phyloP scores from a whole-genome alignment of 1,140 invertebrate species.

The Drosophila tristis region DNA sequence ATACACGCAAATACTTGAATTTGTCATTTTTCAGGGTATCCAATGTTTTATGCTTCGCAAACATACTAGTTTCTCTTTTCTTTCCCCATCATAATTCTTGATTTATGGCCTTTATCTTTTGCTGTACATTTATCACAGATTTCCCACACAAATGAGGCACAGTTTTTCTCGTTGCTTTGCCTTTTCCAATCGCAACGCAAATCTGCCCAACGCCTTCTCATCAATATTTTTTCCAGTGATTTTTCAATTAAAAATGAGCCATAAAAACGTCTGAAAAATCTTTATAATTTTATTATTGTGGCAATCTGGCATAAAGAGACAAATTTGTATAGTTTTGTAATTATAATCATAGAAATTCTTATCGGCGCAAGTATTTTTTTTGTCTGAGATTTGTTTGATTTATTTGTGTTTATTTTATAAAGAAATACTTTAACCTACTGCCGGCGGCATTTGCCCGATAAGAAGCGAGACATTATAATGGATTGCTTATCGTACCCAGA shows the following conservation, averaged over 20 bases:
- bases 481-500: conserved; percentile 7
- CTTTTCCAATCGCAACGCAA: background rate
- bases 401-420: conserved; percentile 1
- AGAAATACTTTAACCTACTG: background rate
- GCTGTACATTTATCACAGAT: conserved; percentile 11
- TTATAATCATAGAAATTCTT: conserved; percentile 7
- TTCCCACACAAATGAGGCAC: conserved; percentile 26
- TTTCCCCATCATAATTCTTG: conserved; percentile 9
- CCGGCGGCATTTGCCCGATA: conserved; percentile 14
- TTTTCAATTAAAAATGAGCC: background rate
- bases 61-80: background rate
- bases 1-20: background rate
- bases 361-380: conserved; percentile 4
- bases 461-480: conserved; percentile 12
- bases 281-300: background rate
- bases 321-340: conserved; percentile 1
- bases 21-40: background rate
- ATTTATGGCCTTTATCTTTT: conserved; percentile 14
- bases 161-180: background rate
- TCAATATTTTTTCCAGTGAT: background rate
- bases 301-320: background rate
- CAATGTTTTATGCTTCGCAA: background rate
- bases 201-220: background rate
- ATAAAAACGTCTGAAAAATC: background rate
- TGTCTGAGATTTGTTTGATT: background rate